These are phyloP conservation scores for Embidobia sp. DNA, from an alignment of 2,888 invertebrate genomes.

Conservation along the genomic window DNA sequence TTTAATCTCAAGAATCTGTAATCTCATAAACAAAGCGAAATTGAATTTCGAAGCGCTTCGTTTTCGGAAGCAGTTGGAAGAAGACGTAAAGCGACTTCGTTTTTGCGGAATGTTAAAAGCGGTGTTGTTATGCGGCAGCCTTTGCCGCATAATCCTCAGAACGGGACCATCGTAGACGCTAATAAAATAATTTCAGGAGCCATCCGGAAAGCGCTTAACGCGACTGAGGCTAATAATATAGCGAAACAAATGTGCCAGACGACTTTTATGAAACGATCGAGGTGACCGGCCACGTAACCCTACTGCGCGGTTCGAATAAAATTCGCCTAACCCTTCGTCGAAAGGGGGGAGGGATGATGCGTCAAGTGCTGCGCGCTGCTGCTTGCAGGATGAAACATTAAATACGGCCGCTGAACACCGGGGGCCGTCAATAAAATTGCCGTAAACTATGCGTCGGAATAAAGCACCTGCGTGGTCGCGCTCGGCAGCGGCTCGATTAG, in stretches of 20 bases:
- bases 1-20: too few relatives aligned
- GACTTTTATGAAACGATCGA: conserved; percentile 80
- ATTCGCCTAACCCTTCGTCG: conserved; percentile 74
- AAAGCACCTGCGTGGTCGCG: conserved; percentile 76
- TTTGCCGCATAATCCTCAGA: conserved; percentile 61
- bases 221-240: conserved; percentile 78
- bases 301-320: conserved; percentile 73
- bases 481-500: conserved; percentile 23
- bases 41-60: too few relatives aligned
- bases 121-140: conserved; percentile 42
- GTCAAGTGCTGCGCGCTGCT: conserved; percentile 54
- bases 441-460: conserved; percentile 78
- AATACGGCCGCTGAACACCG: conserved; percentile 80
- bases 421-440: conserved; percentile 80
- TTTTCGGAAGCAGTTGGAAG: too few relatives aligned
- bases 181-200: conserved; percentile 75
- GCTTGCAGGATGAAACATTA: conserved; percentile 78
- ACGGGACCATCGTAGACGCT: conserved; percentile 69
- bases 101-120: too few relatives aligned
- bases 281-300: conserved; percentile 65
- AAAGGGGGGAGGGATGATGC: conserved; percentile 46
- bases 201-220: conserved; percentile 66
- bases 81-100: too few relatives aligned
- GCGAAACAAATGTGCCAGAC: conserved; percentile 81
- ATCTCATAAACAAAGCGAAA: too few relatives aligned